A percentile compares a stretch with the other conserved stretches of the same genome.
phyloP scores from a whole-genome alignment of 2,888 invertebrate species.

The Gari tellinella region DNA sequence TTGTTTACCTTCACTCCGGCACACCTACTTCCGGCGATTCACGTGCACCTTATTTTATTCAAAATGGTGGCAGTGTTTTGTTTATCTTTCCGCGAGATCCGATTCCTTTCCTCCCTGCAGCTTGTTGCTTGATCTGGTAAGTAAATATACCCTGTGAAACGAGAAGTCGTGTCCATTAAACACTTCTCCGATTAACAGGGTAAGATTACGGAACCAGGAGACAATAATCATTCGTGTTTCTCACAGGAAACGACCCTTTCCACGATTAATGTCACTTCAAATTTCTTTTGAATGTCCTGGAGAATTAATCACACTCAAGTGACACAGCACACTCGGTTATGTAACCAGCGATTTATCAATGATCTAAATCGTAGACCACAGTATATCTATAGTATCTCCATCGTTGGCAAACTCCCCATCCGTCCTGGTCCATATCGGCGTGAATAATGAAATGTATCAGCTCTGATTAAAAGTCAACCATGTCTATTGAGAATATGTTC shows the following conservation, averaged over 20 bases:
- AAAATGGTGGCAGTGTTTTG: no score
- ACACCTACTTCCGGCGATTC: constrained; percentile 5
- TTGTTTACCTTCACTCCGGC: constrained; percentile 9
- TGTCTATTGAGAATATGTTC: constrained; percentile 23
- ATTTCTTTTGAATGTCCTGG: constrained; percentile 3
- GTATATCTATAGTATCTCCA: no score
- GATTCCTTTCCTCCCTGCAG: no score
- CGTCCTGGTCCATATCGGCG: constrained; percentile 28
- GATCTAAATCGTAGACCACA: no score
- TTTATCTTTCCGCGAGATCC: no score
- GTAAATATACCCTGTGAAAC: constrained; percentile 82
- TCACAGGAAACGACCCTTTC: background rate
- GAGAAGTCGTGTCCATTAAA: constrained; percentile 68
- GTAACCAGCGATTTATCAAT: no score
- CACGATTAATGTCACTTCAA: constrained; percentile 7
- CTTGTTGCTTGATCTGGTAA: background rate
- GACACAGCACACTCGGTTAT: background rate
- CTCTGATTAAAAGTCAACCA: constrained; percentile 40
- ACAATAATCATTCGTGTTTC: constrained; percentile 3
- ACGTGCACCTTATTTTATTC: background rate
- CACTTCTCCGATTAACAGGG: constrained; percentile 82
- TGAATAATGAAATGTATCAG: constrained; percentile 45
- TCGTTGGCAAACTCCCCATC: no score
- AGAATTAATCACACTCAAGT: background rate
- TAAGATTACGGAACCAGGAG: constrained; percentile 66